Conservation (phyloP, 2,113 vertebrate genomes). For the Opisthocomus hoazin region DNA sequence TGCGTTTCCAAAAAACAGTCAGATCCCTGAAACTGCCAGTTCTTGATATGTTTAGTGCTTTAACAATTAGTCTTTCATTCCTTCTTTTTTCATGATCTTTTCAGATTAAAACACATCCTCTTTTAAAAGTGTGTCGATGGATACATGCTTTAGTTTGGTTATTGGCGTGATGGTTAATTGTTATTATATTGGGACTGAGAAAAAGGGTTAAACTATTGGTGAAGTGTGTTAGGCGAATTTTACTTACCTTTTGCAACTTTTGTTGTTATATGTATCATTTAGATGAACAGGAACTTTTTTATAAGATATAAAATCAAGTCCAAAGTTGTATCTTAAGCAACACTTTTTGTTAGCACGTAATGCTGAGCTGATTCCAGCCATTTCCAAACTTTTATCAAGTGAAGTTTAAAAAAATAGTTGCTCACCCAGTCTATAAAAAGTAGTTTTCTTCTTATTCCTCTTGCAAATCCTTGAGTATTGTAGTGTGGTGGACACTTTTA, state of each 20-base stretch:
- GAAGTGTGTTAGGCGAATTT: background rate
- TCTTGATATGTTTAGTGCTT: background rate
- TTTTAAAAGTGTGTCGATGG: background rate
- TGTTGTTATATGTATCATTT: background rate
- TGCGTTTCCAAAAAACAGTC: background rate
- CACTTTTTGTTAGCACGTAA: background rate
- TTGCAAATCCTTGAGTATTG: background rate
- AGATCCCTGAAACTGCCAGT: background rate
- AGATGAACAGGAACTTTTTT: background rate
- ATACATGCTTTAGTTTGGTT: background rate
- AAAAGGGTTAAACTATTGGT: background rate
- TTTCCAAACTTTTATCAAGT: background rate
- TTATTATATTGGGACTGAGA: background rate
- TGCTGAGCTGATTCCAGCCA: background rate
- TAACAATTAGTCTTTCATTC: background rate
- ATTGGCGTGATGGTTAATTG: background rate
- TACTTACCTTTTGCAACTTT: background rate
- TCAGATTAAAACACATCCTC: background rate
- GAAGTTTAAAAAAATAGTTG: background rate
- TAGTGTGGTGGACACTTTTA: background rate
- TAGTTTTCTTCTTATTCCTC: background rate
- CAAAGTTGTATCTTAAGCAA: background rate
- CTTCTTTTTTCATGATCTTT: background rate
- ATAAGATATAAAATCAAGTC: background rate
- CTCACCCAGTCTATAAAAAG: background rate